Conservation (phyloP, 23 tunicate species). For the Styela plicata region DNA sequence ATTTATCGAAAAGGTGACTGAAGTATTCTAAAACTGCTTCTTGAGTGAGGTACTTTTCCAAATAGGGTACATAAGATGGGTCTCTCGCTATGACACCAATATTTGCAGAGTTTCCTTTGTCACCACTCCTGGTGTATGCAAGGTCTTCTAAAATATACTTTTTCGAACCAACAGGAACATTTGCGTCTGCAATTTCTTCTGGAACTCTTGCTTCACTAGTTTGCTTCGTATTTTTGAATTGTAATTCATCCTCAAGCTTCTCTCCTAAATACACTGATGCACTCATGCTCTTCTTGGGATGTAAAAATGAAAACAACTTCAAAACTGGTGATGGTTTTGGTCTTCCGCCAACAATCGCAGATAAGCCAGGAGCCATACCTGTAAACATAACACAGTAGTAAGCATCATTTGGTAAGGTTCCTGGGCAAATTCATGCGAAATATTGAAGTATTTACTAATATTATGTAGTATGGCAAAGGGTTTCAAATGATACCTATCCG, state of each 20-base stretch:
- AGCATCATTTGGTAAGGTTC: no score
- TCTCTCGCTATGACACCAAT: slow-evolving; percentile 86
- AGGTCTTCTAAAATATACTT: slow-evolving; percentile 60
- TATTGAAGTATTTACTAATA: no score
- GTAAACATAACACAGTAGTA: no score
- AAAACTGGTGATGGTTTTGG: slow-evolving; percentile 78
- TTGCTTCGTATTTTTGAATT: background rate
- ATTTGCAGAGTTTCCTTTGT: slow-evolving; percentile 84
- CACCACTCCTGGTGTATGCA: slow-evolving; percentile 85
- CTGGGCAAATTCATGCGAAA: no score
- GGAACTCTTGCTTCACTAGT: background rate
- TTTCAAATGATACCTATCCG: no score
- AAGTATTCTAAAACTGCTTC: slow-evolving; percentile 66
- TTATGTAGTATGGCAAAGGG: no score
- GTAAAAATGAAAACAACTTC: slow-evolving; percentile 67
- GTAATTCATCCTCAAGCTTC: background rate
- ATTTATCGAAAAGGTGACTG: slow-evolving; percentile 50
- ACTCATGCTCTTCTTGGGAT: slow-evolving; percentile 54
- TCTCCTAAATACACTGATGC: slow-evolving; percentile 28
- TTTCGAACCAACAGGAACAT: slow-evolving; percentile 31
- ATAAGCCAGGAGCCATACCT: slow-evolving; percentile 99
- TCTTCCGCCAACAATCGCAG: slow-evolving; percentile 88
- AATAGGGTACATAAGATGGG: slow-evolving; percentile 77
- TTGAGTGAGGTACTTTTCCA: slow-evolving; percentile 66
- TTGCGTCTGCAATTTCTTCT: background rate